Conservation (phyloP, 37 sponge, comb jelly and placozoan species). For the Halichondria panicea region DNA sequence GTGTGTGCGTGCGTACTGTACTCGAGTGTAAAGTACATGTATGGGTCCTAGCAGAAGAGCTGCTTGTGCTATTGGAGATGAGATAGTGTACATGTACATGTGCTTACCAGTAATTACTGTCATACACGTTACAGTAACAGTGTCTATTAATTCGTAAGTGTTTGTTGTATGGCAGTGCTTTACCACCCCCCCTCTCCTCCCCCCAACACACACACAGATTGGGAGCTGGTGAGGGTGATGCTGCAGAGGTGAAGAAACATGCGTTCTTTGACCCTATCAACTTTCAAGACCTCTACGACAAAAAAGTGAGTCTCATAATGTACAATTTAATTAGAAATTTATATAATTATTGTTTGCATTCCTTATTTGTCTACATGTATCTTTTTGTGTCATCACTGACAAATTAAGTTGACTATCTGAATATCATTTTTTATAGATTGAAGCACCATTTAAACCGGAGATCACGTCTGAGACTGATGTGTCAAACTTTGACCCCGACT, state of each 20-base stretch:
- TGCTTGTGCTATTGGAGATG: too few species aligned
- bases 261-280: constrained; percentile 72
- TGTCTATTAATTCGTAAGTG: not conserved
- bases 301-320: constrained; percentile 63
- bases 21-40: too few species aligned
- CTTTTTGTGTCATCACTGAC: too few species aligned
- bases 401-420: not conserved
- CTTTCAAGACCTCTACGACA: constrained; percentile 84
- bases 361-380: not conserved
- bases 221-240: constrained; percentile 83
- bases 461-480: constrained; percentile 71
- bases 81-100: too few species aligned
- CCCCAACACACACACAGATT: constrained; percentile 30
- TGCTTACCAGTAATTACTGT: too few species aligned
- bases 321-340: not conserved
- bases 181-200: not conserved
- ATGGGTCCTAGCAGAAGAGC: too few species aligned
- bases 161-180: not conserved
- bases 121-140: not conserved
- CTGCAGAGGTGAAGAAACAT: constrained; percentile 83
- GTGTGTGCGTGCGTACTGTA: too few species aligned
- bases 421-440: constrained; percentile 33
- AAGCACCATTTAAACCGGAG: constrained; percentile 85
- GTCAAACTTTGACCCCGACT: constrained; percentile 85
- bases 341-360: not conserved